Evolutionary conservation across 2,888 invertebrate species (phyloP), one percentile per base, ranked within the genome.

Genomic region (Sclerodermus sp.): DNA sequence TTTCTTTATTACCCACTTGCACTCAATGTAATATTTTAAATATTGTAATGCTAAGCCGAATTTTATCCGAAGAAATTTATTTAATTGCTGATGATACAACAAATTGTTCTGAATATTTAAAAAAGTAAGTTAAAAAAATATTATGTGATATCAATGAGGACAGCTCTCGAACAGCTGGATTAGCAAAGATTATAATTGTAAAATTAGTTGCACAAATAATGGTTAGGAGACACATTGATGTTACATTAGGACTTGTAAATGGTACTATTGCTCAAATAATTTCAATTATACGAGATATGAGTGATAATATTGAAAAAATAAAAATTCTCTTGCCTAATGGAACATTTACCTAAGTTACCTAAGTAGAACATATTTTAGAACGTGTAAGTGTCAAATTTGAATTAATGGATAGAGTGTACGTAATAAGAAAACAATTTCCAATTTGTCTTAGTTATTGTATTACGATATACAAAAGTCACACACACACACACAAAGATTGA

Each of bases 191-290:
- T 30, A 62, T 67, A 14, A 49, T 34, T 14, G n/a, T 38, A 8
- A 38, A 38, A 38, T 10, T 38, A 12, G 38, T 8, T 12, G 38
- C 38, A 14, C n/a, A 38, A 13, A 14, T 68, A 10, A 67, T 68
- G 64, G 48, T 70, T 5, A 43, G 55, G 34, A 56, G 60, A 45
- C 67, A 68, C 50, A 65, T 67, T 48, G 61, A 66, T 41, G 48
- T 67, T 10, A 58, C 53, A 9, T 15, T 60, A 44, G 64, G 65
- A 17, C 49, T 70, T 41, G 56, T 63, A 0, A 70, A 68, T 52
- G 65, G 67, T 17, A 49, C 65, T 0, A 63, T 68, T 12, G 63
- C 55, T 16, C 51, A 31, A 6, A 45, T 67, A 12, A 39, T 49
- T 51, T 53, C 51, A 8, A 42, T 67, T 10, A 31, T 41, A n/a